Percentiles rank a stretch among this genome's conserved stretches.
Evolutionary conservation across 92 coral and sea anemone species (phyloP).

Genomic region (Montipora capitata): DNA sequence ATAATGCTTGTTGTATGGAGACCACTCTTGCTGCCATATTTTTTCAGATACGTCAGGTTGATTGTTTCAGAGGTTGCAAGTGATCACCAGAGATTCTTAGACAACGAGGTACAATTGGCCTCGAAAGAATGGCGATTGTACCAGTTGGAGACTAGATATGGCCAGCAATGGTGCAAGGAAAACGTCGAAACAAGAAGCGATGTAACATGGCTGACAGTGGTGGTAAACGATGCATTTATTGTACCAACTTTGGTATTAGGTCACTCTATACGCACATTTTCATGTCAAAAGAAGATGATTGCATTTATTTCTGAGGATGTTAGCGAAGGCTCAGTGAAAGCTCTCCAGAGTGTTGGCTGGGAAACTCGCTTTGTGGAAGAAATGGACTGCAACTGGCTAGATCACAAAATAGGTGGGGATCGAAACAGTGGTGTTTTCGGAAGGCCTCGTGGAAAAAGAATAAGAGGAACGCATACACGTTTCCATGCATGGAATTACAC

Average conservation of each 20-base stretch:
- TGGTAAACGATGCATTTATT: conserved; percentile 75
- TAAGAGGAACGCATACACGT: conserved; percentile 88
- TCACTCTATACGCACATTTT: conserved; percentile 68
- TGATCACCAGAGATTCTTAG: conserved; percentile 46
- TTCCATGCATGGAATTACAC: conserved; percentile 88
- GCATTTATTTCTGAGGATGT: conserved; percentile 64
- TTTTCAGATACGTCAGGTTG: conserved; percentile 33
- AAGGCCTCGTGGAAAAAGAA: conserved; percentile 48
- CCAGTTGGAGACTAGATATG: conserved; percentile 59
- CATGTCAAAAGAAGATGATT: conserved; percentile 73
- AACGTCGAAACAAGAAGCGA: conserved; percentile 34
- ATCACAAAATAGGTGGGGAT: conserved; percentile 53
- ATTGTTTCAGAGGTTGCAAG: conserved; percentile 20
- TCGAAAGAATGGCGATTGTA: conserved; percentile 63
- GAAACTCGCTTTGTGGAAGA: conserved; percentile 61
- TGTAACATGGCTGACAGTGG: conserved; percentile 75
- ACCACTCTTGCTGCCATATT: conserved; percentile 26
- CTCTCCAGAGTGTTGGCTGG: conserved; percentile 82
- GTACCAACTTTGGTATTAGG: conserved; percentile 76
- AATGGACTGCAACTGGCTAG: conserved; percentile 91
- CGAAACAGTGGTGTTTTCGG: conserved; percentile 3
- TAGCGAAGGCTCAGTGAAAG: conserved; percentile 27
- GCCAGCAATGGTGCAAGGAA: conserved; percentile 56
- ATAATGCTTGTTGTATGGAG: conserved; percentile 21
- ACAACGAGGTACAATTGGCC: conserved; percentile 20